Base-by-base conservation (phyloP, 2,113 vertebrate genomes). In the Apeltes quadracus region DNA sequence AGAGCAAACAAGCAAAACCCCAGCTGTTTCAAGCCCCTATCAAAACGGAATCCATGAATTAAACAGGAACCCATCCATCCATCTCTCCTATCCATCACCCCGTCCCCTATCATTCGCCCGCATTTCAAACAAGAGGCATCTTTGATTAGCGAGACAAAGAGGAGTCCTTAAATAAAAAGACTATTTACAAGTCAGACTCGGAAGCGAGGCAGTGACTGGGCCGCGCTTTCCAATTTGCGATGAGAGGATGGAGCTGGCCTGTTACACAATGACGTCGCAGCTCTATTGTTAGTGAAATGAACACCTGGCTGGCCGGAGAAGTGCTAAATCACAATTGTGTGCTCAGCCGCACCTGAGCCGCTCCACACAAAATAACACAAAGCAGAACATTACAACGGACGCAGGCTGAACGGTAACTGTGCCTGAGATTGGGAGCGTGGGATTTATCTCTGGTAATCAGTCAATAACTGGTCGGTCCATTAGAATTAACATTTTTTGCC, bases 241-340 rank as follows among this genome's bases (percentile, higher is more conserved):
- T 84, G 87, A 89, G 87, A 90, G 89, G 84, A 87, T 81, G 61
- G 74, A 43, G 84, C 81, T 55, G 84, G 87, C 76, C 62, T 65
- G 32, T 51, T 46, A 78, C 61, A 63, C 81, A 57, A 80, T 94
- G 92, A 92, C 90, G 92, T 86, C n/a, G 68, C 82, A 20, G 75
- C 78, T 54, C 92, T 73, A 92, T 94, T 94, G 91, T 93, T 89
- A 93, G 91, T 93, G 76, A 93, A 94, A 94, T 94, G 93, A 94
- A 90, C 93, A 94, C 93, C 93, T 94, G 93, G 87, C 89, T 86
- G n/a, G 89, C 84, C 88, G 75, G 83, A 76, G 81, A 83, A 81
- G 89, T 92, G 92, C 80, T 91, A 92, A 91, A 93, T 92, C 88
- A 84, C 74, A 56, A 76, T 67, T 75, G 67, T 85, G 74, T 84